Base-by-base conservation (phyloP, 2,888 invertebrate species). In the Philonicus albiceps region DNA sequence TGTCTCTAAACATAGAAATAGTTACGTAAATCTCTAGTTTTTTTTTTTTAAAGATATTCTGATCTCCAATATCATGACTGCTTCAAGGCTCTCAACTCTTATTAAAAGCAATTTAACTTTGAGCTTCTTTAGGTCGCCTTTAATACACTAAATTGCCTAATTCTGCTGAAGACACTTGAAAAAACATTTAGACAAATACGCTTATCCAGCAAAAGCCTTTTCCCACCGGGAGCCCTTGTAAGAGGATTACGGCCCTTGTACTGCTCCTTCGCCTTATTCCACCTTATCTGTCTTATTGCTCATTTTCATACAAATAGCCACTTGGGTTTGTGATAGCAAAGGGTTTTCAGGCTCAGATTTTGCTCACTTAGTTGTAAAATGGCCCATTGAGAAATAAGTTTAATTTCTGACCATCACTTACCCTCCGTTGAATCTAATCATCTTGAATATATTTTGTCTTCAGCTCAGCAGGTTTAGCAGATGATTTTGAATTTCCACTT, bases 231-330 rank as follows among this genome's bases (percentile, higher is more conserved):
- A 40, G 40, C 49, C 78, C 78, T 49, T 27, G 40, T 43, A 49
- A 78, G 49, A 22, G 78, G 43, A 78, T 78, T 78, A 49, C 30
- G 22, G 49, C 49, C 30, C 30, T 78, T 78, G 49, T 37, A 49
- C 37, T 40, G 49, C 64, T 64, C 49, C 30, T 49, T 43, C 27
- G 30, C 49, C 78, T 78, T 78, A 78, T 37, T 78, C 74, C 49
- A 78, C 43, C 78, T 27, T 78, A 49, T 49, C 49, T 37, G 16
- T 49, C 27, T 27, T 78, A 49, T 78, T 78, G 78, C 49, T 49
- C 43, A 78, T 78, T 78, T 49, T 49, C 49, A 78, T 78, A 43
- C 78, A 78, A 78, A 78, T 78, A 16, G 49, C 64, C 64, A 64
- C 64, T 64, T 27, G 64, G 64, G 64, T 64, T 27, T 27, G 27